Base-by-base conservation (phyloP, 1,140 invertebrate species). In the Drosophila malerkotliana region DNA sequence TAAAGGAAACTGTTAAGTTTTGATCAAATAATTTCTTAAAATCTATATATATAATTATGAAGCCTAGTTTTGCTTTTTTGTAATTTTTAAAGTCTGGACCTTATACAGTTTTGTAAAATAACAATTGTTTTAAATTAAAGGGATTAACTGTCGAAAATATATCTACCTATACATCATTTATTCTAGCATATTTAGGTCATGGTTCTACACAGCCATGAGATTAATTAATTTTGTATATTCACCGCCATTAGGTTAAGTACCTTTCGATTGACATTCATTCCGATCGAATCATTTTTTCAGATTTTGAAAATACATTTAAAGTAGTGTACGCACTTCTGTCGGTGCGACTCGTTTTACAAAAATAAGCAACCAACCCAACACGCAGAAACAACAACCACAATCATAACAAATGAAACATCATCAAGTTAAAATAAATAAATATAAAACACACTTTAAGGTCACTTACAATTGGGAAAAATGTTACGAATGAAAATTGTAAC, bases 401-500 rank as follows among this genome's bases (percentile, higher is more conserved):
- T 34, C 53, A 77, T 58, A 56, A 81, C 71, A 79, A 59, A 55
- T 58, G 44, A 64, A 79, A 66, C 68, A 72, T 48, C 66, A 64
- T 66, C 18, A 67, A 44, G 47, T 63, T 32, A 48, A 74, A 62
- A 62, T 62, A 56, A 47, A 51, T 61, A 53, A 55, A 64, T 48
- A 68, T 63, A 80, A 79, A 91, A 91, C 90, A 91, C 90, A 91
- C 90, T 91, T 91, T 91, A 91, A 91, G 90, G 87, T 91, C 89
- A 90, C 85, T 84, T 74, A 88, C 76, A 91, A 90, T 91, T 91
- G 90, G 90, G 90, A 91, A 91, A 91, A 91, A 91, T 91, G 90
- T 91, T 91, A 73, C 63, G 72, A 79, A 58, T 28, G 41, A 52
- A 69, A 79, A 76, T 75, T 72, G 63, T 68, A 60, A 44, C 71